Conservation (phyloP, 1,140 invertebrate genomes). For the Cotesia glomerata region DNA sequence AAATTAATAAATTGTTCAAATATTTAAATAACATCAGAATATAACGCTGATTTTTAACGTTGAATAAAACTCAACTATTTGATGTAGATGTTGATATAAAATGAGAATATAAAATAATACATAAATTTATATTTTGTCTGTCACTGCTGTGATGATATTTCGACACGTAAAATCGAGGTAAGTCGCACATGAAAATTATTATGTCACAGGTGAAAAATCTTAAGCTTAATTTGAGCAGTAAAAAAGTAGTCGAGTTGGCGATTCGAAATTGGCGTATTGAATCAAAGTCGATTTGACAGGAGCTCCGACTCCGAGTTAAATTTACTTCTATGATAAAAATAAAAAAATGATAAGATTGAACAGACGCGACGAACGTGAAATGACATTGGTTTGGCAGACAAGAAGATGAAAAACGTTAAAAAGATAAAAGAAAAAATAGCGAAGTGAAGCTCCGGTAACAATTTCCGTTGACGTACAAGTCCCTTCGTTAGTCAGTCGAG, state of each 20-base stretch:
- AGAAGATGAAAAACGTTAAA: not conserved
- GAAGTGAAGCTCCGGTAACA: slow-evolving; percentile 30
- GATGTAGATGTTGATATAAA: too few relatives aligned
- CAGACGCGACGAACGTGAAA: slow-evolving; percentile 9
- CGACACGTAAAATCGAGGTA: too few relatives aligned
- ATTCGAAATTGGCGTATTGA: slow-evolving; percentile 6
- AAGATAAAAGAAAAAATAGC: not conserved
- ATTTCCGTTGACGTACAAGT: slow-evolving; percentile 40
- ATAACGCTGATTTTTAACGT: too few relatives aligned
- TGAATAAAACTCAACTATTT: too few relatives aligned
- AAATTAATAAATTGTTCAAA: too few relatives aligned
- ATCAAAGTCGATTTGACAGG: not conserved
- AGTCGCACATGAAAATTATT: not conserved
- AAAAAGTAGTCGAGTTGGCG: not conserved
- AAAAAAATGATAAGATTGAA: not conserved
- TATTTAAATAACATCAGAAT: too few relatives aligned
- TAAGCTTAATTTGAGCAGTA: not conserved
- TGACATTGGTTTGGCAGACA: slow-evolving; percentile 17
- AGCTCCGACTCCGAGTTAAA: not conserved
- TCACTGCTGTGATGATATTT: too few relatives aligned
- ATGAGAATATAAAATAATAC: too few relatives aligned
- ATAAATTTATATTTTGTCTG: too few relatives aligned
- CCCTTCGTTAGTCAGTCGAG: slow-evolving; percentile 25
- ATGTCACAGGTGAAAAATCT: not conserved
- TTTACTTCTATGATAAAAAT: not conserved